These are phyloP conservation scores for Polyommatus icarus DNA, from an alignment of 2,888 invertebrate genomes.

Conservation along the genomic window DNA sequence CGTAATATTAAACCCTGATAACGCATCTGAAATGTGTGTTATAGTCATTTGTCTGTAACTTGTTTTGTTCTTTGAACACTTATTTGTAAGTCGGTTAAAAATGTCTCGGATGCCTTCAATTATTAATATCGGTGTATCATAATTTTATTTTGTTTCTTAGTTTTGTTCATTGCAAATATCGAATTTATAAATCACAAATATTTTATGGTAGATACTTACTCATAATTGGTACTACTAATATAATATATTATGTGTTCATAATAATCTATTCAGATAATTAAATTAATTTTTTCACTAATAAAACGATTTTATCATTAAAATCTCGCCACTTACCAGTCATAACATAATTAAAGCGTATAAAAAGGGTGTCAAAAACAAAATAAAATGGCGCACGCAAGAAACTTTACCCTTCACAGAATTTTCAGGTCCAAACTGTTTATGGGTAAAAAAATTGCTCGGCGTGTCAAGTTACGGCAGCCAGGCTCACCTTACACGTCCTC, in stretches of 20 bases:
- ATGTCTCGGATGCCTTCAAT: neutral
- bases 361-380: slow-evolving; percentile 36
- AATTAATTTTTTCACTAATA: neutral
- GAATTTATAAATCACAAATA: too few species aligned
- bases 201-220: too few species aligned
- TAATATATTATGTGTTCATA: too few species aligned
- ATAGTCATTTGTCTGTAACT: slow-evolving; percentile 15
- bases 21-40: slow-evolving; percentile 20
- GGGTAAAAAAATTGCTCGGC: slow-evolving; percentile 54
- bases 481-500: slow-evolving; percentile 63
- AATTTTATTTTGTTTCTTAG: too few species aligned
- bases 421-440: slow-evolving; percentile 64
- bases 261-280: neutral
- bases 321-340: slow-evolving; percentile 19
- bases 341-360: slow-evolving; percentile 16
- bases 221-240: too few species aligned
- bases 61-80: neutral
- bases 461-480: slow-evolving; percentile 64
- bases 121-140: neutral
- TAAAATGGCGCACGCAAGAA: slow-evolving; percentile 54
- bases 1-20: slow-evolving; percentile 30
- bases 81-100: neutral
- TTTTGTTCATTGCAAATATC: neutral
- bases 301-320: neutral
- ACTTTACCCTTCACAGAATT: slow-evolving; percentile 54